These are phyloP conservation scores for Myathropa florea DNA, from an alignment of 2,888 invertebrate genomes.

Conservation along the genomic window DNA sequence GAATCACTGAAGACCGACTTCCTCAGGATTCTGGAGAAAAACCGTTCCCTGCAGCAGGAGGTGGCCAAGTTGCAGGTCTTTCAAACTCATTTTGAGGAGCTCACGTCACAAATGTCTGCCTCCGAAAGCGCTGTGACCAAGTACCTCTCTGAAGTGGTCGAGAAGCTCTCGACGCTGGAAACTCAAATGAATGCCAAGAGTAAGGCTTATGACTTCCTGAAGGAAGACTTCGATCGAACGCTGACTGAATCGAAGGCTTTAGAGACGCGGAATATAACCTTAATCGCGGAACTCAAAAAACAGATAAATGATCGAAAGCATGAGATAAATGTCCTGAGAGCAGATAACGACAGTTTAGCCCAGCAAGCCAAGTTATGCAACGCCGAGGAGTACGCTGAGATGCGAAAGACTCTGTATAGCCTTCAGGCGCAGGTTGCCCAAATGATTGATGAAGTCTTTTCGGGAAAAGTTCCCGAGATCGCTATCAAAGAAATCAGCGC, in stretches of 20 bases:
- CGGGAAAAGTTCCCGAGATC: conserved; percentile 70
- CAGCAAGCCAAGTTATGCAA: conserved; percentile 66
- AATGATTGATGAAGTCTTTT: conserved; percentile 74
- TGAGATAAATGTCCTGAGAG: conserved; percentile 66
- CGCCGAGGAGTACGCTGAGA: conserved; percentile 74
- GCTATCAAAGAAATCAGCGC: conserved; percentile 74
- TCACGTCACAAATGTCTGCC: conserved; percentile 75
- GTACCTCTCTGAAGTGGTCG: conserved; percentile 74
- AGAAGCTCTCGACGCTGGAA: conserved; percentile 74
- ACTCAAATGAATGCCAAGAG: conserved; percentile 73
- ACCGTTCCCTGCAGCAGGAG: conserved; percentile 70
- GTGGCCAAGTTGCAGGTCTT: conserved; percentile 74
- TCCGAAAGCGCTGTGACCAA: conserved; percentile 75
- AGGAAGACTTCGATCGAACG: conserved; percentile 77
- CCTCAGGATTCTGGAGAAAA: conserved; percentile 66
- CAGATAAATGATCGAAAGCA: conserved; percentile 73
- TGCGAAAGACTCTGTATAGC: conserved; percentile 74
- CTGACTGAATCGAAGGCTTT: conserved; percentile 73
- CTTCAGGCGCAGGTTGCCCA: conserved; percentile 76
- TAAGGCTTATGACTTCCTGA: conserved; percentile 76
- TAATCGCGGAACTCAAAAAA: conserved; percentile 73
- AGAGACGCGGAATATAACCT: conserved; percentile 75
- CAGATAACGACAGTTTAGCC: conserved; percentile 48
- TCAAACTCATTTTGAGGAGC: conserved; percentile 76
- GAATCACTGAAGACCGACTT: conserved; percentile 64